phyloP scores from a whole-genome alignment of 1,140 invertebrate species.

The Chionoecetes opilio region DNA sequence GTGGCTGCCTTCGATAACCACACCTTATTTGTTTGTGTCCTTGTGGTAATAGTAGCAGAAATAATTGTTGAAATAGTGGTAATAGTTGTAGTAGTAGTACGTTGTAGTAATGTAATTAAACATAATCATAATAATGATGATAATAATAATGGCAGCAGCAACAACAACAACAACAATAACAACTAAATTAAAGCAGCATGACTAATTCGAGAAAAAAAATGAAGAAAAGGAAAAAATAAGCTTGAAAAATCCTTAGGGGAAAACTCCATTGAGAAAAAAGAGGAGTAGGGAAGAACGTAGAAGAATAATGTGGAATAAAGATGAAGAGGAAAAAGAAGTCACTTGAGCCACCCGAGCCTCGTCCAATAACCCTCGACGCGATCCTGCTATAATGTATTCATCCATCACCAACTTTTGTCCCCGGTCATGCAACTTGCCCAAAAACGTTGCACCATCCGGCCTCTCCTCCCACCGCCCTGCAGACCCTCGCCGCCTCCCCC shows the following conservation, averaged over 20 bases:
- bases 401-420: constrained; percentile 7
- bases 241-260: too few species aligned
- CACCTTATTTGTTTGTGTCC: not conserved
- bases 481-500: not conserved
- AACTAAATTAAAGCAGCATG: not conserved
- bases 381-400: not conserved
- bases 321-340: not conserved
- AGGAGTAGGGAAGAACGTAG: too few species aligned
- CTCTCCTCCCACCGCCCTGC: constrained; percentile 4
- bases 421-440: not conserved
- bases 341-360: not conserved
- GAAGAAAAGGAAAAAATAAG: not conserved
- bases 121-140: too few species aligned
- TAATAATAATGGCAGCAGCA: too few species aligned
- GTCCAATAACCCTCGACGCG: constrained; percentile 4
- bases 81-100: not conserved
- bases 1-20: too few species aligned
- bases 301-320: too few species aligned
- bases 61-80: not conserved
- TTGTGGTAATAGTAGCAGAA: not conserved
- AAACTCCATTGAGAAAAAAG: too few species aligned
- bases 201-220: not conserved
- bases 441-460: not conserved
- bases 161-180: too few species aligned
- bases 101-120: not conserved